Conservation (phyloP, 2,113 vertebrate genomes). For the Camelus dromedarius region DNA sequence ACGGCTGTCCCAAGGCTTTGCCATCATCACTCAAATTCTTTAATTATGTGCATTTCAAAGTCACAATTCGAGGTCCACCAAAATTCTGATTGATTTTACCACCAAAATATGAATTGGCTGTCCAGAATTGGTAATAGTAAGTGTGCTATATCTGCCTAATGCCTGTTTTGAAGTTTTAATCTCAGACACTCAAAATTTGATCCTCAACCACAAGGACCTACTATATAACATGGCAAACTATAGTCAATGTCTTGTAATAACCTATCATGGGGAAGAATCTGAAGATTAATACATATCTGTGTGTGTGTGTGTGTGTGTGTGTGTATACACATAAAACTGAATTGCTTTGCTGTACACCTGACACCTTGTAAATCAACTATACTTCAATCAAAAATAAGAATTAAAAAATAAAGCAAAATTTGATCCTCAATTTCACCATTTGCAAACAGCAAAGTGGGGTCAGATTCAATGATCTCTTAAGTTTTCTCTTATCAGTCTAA, state of each 20-base stretch:
- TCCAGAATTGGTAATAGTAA: not conserved
- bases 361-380: too few species aligned
- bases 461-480: constrained; percentile 9
- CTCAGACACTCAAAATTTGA: not conserved
- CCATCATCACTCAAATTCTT: not conserved
- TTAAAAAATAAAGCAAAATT: not conserved
- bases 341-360: too few species aligned
- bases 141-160: not conserved
- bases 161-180: constrained; percentile 27
- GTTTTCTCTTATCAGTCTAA: not conserved
- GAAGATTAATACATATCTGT: too few species aligned
- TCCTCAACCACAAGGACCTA: not conserved
- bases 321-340: too few species aligned
- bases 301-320: too few species aligned
- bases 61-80: not conserved
- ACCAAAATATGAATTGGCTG: not conserved
- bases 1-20: not conserved
- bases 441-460: constrained; percentile 22
- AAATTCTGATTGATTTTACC: not conserved
- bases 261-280: too few species aligned
- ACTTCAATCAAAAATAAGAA: too few species aligned
- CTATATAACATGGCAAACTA: too few species aligned
- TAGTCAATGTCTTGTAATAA: too few species aligned
- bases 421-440: not conserved
- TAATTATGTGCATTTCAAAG: not conserved